Percentiles rank a stretch among this genome's conserved stretches.
Evolutionary conservation across 1,140 invertebrate genomes (phyloP).

Genomic region (Adelges cooleyi): DNA sequence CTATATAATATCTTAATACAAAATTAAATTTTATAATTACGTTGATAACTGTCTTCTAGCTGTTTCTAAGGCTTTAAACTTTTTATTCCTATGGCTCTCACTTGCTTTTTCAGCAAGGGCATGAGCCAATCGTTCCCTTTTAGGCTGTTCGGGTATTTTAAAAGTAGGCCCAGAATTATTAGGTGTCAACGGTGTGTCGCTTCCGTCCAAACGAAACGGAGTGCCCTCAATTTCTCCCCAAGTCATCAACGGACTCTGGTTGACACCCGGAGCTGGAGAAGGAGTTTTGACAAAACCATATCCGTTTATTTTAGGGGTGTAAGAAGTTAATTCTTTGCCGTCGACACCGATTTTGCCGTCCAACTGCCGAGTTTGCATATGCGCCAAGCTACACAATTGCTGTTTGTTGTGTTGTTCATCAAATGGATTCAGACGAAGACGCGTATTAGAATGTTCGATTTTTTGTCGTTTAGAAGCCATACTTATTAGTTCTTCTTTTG

Average conservation of each 20-base stretch:
- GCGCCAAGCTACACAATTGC: slow-evolving; percentile 58
- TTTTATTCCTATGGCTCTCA: slow-evolving; percentile 68
- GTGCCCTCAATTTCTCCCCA: slow-evolving; percentile 99
- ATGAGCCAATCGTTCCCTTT: slow-evolving; percentile 75
- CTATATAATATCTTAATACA: slow-evolving; percentile 35
- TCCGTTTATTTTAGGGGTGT: slow-evolving; percentile 57
- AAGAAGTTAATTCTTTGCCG: slow-evolving; percentile 58
- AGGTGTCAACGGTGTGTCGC: slow-evolving; percentile 56
- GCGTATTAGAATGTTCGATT: slow-evolving; percentile 73
- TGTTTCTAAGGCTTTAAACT: slow-evolving; percentile 53
- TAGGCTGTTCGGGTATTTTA: slow-evolving; percentile 73
- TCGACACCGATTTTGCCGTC: slow-evolving; percentile 84
- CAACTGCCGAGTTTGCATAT: slow-evolving; percentile 45
- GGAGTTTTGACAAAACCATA: slow-evolving; percentile 76
- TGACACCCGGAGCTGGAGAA: slow-evolving; percentile 73
- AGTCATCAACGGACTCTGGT: slow-evolving; percentile 91
- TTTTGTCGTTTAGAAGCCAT: slow-evolving; percentile 57
- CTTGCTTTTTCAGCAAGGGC: slow-evolving; percentile 83
- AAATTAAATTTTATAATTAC: slow-evolving; percentile 38
- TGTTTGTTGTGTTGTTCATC: slow-evolving; percentile 63
- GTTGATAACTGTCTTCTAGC: slow-evolving; percentile 52
- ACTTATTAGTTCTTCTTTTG: slow-evolving; percentile 58
- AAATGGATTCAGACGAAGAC: slow-evolving; percentile 66
- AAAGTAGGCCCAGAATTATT: slow-evolving; percentile 58
- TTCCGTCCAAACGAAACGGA: slow-evolving; percentile 73